A percentile compares a stretch with the other conserved stretches of the same genome.
phyloP scores from a whole-genome alignment of 2,797 vertebrate genomes.

The Poliocrania exsul region DNA sequence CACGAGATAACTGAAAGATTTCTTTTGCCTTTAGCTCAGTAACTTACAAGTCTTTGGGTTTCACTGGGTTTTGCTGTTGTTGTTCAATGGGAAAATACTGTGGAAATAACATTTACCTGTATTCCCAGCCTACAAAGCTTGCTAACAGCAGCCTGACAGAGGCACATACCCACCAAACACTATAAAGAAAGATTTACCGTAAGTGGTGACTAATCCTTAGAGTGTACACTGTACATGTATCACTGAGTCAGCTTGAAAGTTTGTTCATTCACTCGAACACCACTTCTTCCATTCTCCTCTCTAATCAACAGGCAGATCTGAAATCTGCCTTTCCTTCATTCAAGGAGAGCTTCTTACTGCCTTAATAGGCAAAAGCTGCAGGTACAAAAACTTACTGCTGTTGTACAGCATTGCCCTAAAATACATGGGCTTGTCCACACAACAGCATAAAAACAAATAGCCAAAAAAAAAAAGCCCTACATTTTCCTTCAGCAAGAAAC shows the following conservation, averaged over 20 bases:
- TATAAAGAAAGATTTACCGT: slow-evolving; percentile 75
- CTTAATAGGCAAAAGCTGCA: slow-evolving; percentile 10
- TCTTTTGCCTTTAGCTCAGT: slow-evolving; percentile 31
- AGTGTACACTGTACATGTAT: slow-evolving; percentile 14
- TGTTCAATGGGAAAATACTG: slow-evolving; percentile 34
- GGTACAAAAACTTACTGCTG: neutral
- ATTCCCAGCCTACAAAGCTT: neutral
- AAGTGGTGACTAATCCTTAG: slow-evolving; percentile 77
- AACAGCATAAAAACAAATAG: neutral
- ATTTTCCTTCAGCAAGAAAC: neutral
- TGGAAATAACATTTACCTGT: slow-evolving; percentile 51
- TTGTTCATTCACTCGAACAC: slow-evolving; percentile 75
- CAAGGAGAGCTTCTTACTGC: neutral
- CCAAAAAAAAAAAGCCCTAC: neutral
- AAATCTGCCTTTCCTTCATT: neutral
- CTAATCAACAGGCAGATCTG: neutral
- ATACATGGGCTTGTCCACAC: neutral
- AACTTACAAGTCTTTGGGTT: neutral
- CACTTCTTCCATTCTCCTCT: slow-evolving; percentile 31
- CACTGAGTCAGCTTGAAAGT: slow-evolving; percentile 65
- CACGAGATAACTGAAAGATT: neutral
- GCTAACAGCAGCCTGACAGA: neutral
- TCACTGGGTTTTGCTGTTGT: neutral
- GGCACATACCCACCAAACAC: slow-evolving; percentile 48
- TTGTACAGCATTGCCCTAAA: neutral